A percentile compares a stretch with the other conserved stretches of the same genome.
Conservation (phyloP, 2,888 invertebrate species). For the Apamea monoglypha region DNA sequence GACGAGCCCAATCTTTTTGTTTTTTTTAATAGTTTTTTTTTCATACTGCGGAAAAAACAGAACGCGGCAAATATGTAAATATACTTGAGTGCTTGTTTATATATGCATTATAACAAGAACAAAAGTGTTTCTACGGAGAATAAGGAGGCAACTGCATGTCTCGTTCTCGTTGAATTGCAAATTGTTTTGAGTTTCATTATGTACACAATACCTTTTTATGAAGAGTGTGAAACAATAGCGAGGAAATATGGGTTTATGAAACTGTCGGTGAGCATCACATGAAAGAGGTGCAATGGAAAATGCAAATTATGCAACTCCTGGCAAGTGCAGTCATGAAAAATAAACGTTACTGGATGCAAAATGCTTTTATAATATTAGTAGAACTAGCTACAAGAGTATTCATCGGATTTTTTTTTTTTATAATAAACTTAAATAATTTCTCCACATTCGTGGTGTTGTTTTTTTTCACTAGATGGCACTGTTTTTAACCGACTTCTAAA, state of each 20-base stretch:
- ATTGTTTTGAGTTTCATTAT: constrained; percentile 68
- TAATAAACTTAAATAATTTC: background rate
- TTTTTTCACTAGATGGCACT: background rate
- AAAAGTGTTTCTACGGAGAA: constrained; percentile 25
- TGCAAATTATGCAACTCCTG: constrained; percentile 7
- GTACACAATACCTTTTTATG: constrained; percentile 63
- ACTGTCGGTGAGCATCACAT: constrained; percentile 4
- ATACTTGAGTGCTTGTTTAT: constrained; percentile 31
- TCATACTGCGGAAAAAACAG: background rate
- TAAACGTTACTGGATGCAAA: background rate
- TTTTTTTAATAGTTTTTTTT: background rate
- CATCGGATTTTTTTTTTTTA: no score
- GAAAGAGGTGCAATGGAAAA: constrained; percentile 8
- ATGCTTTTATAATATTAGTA: background rate
- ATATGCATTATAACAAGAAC: constrained; percentile 27
- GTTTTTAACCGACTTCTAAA: background rate
- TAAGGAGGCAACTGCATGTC: constrained; percentile 31
- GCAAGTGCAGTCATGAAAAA: constrained; percentile 15
- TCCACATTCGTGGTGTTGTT: background rate
- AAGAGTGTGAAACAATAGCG: constrained; percentile 51
- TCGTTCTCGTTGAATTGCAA: constrained; percentile 71
- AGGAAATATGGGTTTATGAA: constrained; percentile 43
- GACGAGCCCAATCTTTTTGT: constrained; percentile 85
- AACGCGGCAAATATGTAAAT: constrained; percentile 21
- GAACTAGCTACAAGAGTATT: no score